Percentiles rank a stretch among this genome's conserved stretches.
Evolutionary conservation across 1,140 invertebrate genomes (phyloP).

Genomic region (Pogonognathellus flavescens): DNA sequence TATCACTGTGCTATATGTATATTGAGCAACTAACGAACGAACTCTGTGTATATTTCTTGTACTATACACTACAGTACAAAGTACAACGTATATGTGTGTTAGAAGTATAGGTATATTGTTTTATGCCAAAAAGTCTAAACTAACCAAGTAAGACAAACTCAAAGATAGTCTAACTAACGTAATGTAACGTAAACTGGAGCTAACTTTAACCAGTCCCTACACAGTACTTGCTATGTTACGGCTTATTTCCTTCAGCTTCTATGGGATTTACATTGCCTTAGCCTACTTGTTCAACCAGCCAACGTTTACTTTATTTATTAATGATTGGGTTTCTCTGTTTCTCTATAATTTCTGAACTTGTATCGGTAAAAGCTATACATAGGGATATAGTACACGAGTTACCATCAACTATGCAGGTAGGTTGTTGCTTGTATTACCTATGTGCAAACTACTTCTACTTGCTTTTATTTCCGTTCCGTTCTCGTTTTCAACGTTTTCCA

Average conservation of each 20-base stretch:
- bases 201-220: not conserved
- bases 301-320: slow-evolving; percentile 43
- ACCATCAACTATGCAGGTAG: too few relatives aligned
- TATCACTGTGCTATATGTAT: not conserved
- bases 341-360: not conserved
- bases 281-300: slow-evolving; percentile 25
- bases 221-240: not conserved
- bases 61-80: too few relatives aligned
- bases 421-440: too few relatives aligned
- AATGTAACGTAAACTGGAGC: not conserved
- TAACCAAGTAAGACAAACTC: slow-evolving; percentile 33
- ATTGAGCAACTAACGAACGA: not conserved
- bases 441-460: too few relatives aligned
- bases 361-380: too few relatives aligned
- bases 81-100: too few relatives aligned
- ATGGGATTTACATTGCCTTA: slow-evolving; percentile 32
- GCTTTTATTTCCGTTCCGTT: too few relatives aligned
- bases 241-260: slow-evolving; percentile 10
- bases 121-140: not conserved
- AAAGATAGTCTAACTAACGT: slow-evolving; percentile 41
- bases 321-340: not conserved
- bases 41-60: not conserved
- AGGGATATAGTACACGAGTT: too few relatives aligned
- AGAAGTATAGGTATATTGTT: too few relatives aligned
- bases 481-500: too few relatives aligned